These are phyloP conservation scores for Amphipoea oculea DNA, from an alignment of 2,888 invertebrate species.

Conservation along the genomic window DNA sequence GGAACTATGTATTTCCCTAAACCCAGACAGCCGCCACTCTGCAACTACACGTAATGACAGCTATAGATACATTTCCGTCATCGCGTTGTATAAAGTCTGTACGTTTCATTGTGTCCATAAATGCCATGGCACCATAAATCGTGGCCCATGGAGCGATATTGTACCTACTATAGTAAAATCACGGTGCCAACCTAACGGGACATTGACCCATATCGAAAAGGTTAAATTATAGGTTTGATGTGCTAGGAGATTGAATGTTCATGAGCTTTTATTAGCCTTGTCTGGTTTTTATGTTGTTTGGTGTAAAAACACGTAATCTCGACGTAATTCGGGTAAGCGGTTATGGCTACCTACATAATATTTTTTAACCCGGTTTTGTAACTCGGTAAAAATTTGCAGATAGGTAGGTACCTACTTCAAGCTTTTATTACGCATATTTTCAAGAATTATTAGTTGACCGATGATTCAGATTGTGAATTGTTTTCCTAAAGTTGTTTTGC, in stretches of 20 bases:
- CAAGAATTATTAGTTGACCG: constrained; percentile 6
- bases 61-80: constrained; percentile 60
- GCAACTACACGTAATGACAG: background rate
- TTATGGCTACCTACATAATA: constrained; percentile 6
- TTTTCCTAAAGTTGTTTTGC: constrained; percentile 12
- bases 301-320: constrained; percentile 5
- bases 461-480: constrained; percentile 22
- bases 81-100: constrained; percentile 58
- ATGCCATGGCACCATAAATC: constrained; percentile 87
- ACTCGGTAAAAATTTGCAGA: constrained; percentile 31
- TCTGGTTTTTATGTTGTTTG: constrained; percentile 27
- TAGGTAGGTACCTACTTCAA: constrained; percentile 3
- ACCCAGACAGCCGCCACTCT: constrained; percentile 4
- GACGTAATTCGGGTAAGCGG: constrained; percentile 2
- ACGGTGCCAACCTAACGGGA: constrained; percentile 76
- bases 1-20: constrained; percentile 6
- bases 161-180: constrained; percentile 70
- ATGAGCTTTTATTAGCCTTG: constrained; percentile 38
- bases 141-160: constrained; percentile 80
- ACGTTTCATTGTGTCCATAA: constrained; percentile 79
- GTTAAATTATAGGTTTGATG: constrained; percentile 69
- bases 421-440: constrained; percentile 11
- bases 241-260: constrained; percentile 29
- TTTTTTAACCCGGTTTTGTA: constrained; percentile 38
- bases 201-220: constrained; percentile 84